Evolutionary conservation across 1,140 invertebrate species (phyloP).

Genomic region (Mamestra configurata): DNA sequence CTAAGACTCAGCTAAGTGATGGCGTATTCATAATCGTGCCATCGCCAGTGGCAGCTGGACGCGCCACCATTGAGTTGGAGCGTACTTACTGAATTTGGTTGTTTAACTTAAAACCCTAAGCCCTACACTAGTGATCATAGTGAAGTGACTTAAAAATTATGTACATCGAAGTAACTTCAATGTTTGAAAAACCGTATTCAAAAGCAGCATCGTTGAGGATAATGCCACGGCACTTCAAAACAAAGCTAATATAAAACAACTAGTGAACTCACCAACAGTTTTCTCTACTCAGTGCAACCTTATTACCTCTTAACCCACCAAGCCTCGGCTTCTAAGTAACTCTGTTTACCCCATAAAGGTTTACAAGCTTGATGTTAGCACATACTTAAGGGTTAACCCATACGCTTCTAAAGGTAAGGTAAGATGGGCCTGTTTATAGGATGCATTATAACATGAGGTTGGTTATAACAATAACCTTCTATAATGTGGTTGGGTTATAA

Average conservation of each 20-base stretch:
- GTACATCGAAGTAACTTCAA: too few species aligned
- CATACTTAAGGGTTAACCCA: neutral
- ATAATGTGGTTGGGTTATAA: neutral
- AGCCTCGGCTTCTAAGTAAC: neutral
- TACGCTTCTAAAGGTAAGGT: neutral
- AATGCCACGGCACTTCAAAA: too few species aligned
- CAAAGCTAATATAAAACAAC: neutral
- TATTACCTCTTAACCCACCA: neutral
- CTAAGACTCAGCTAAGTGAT: too few species aligned
- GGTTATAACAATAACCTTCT: slow-evolving; percentile 10
- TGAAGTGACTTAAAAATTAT: too few species aligned
- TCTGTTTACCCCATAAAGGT: slow-evolving; percentile 23
- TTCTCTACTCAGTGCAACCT: neutral
- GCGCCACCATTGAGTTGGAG: too few species aligned
- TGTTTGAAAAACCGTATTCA: too few species aligned
- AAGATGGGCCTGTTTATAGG: neutral
- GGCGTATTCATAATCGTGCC: too few species aligned
- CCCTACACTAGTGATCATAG: too few species aligned
- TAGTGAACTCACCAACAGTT: neutral
- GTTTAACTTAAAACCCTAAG: too few species aligned
- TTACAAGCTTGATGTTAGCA: slow-evolving; percentile 15
- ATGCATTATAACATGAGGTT: neutral
- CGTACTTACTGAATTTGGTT: too few species aligned
- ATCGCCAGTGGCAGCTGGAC: too few species aligned
- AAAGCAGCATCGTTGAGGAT: too few species aligned